A percentile compares a stretch with the other conserved stretches of the same genome.
Evolutionary conservation across 2,797 vertebrate species (phyloP).

Genomic region (Pseudochirops cupreus): DNA sequence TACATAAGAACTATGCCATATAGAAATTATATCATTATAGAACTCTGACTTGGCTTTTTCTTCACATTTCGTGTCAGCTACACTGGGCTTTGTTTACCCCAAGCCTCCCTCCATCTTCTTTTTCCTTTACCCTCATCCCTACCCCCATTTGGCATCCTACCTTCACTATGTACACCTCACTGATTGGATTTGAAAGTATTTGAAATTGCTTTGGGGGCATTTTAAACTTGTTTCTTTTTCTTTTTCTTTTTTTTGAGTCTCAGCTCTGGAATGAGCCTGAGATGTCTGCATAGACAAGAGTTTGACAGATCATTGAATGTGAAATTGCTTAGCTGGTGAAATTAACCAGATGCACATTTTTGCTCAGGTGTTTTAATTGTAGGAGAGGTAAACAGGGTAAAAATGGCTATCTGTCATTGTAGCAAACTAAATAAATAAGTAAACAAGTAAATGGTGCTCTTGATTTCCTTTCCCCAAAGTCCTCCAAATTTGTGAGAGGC

Average conservation of each 20-base stretch:
- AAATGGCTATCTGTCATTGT: background rate
- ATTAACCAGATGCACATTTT: conserved; percentile 54
- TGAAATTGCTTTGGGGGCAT: conserved; percentile 32
- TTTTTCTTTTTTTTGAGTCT: background rate
- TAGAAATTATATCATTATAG: background rate
- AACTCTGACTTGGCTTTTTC: background rate
- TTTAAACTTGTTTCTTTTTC: background rate
- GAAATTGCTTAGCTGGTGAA: conserved; percentile 31
- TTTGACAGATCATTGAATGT: background rate
- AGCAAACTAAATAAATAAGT: background rate
- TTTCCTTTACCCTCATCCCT: background rate
- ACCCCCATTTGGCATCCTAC: background rate
- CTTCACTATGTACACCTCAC: background rate
- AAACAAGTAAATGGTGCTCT: background rate
- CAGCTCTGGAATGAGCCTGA: background rate
- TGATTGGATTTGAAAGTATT: conserved; percentile 4
- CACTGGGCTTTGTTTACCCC: background rate
- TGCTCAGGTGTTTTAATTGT: conserved; percentile 35
- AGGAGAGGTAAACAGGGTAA: conserved; percentile 2
- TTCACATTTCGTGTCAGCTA: background rate
- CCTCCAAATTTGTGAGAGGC: conserved; percentile 30
- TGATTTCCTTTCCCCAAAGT: conserved; percentile 38
- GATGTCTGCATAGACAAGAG: conserved; percentile 45
- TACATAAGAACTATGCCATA: background rate
- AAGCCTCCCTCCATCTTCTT: background rate